Evolutionary conservation across 2,797 vertebrate species (phyloP).

Genomic region (Microctenopoma stevenorrisi): DNA sequence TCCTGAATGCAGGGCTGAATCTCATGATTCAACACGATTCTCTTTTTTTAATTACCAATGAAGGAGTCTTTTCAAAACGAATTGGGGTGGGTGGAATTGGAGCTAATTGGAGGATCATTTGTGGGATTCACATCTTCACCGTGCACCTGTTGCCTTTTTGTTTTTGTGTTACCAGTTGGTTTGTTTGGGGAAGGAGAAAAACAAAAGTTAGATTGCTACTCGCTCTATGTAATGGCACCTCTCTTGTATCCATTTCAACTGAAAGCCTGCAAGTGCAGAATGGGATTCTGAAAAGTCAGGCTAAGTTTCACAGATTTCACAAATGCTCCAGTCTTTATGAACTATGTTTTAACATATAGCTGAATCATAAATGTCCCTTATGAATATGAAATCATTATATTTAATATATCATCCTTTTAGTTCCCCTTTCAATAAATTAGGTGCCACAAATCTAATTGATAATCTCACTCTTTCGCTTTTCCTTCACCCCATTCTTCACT

Average conservation of each 20-base stretch:
- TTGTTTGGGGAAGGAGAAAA: conserved; percentile 58
- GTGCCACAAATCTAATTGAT: conserved; percentile 39
- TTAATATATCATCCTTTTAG: conserved; percentile 7
- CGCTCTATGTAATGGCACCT: conserved; percentile 31
- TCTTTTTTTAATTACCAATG: conserved; percentile 66
- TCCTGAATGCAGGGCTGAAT: conserved; percentile 59
- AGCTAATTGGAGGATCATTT: conserved; percentile 78
- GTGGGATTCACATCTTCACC: conserved; percentile 69
- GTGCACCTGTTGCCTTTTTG: conserved; percentile 86
- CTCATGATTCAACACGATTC: conserved; percentile 65
- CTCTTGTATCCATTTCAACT: conserved; percentile 27
- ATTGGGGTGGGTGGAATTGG: conserved; percentile 76
- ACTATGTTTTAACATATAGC: conserved; percentile 9
- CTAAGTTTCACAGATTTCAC: conserved; percentile 14
- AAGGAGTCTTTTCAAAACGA: conserved; percentile 77
- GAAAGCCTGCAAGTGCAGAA: conserved; percentile 1
- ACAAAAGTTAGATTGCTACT: conserved; percentile 54
- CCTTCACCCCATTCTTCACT: conserved; percentile 42
- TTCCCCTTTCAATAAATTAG: conserved; percentile 21
- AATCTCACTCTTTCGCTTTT: conserved; percentile 29
- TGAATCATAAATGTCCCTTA: background rate
- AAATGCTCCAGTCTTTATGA: background rate
- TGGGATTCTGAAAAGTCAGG: background rate
- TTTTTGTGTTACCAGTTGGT: conserved; percentile 55
- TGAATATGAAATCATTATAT: conserved; percentile 9